Evolutionary conservation across 2,888 invertebrate genomes (phyloP).

Genomic region (Alitta virens): DNA sequence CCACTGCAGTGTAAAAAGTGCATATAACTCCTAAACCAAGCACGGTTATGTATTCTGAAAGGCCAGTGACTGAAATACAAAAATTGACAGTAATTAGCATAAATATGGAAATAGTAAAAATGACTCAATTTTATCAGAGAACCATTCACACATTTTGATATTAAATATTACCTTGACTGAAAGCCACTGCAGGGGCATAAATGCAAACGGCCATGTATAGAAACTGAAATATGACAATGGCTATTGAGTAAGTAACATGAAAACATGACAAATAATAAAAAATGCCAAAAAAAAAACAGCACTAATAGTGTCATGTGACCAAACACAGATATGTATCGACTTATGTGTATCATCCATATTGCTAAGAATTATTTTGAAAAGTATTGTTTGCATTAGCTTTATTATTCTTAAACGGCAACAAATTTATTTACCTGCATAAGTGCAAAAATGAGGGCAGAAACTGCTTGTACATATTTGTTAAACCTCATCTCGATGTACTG

Average conservation of each 20-base stretch:
- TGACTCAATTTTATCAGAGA: too few species aligned
- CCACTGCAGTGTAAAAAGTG: conserved; percentile 57
- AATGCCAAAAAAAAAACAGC: too few species aligned
- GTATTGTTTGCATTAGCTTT: too few species aligned
- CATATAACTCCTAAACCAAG: conserved; percentile 53
- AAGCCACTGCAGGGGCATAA: conserved; percentile 82
- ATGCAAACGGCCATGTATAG: conserved; percentile 73
- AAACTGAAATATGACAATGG: conserved; percentile 36
- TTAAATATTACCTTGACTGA: conserved; percentile 60
- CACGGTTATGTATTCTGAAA: conserved; percentile 47
- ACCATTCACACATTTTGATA: too few species aligned
- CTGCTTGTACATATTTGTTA: conserved; percentile 70
- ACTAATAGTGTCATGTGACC: too few species aligned
- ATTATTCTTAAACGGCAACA: too few species aligned
- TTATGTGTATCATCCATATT: too few species aligned
- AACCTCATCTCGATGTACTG: conserved; percentile 86
- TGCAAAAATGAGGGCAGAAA: conserved; percentile 80
- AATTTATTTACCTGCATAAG: conserved; percentile 83
- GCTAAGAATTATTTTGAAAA: too few species aligned
- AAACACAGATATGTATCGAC: too few species aligned
- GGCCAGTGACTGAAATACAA: conserved; percentile 49
- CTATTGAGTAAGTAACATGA: too few species aligned
- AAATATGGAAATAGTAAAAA: background rate
- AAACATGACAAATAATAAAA: too few species aligned
- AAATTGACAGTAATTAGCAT: background rate